A percentile compares a stretch with the other conserved stretches of the same genome.
Evolutionary conservation across 2,888 invertebrate species (phyloP).

Genomic region (Apotomis betuletana): DNA sequence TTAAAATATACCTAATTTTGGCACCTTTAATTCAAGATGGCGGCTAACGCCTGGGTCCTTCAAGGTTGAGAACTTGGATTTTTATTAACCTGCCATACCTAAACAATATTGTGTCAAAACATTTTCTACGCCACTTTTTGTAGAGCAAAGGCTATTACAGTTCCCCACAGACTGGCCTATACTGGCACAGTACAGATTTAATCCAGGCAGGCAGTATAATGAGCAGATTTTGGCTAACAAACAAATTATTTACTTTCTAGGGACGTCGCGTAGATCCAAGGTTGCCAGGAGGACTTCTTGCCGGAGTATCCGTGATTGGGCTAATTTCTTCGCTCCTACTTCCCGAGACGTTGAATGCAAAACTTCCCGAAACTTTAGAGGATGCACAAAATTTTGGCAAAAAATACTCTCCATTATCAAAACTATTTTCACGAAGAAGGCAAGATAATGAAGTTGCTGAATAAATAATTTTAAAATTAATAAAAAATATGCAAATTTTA

Average conservation of each 20-base stretch:
- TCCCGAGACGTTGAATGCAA: slow-evolving; percentile 86
- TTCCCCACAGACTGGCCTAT: too few relatives aligned
- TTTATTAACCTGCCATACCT: too few relatives aligned
- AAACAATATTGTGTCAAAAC: too few relatives aligned
- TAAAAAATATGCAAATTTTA: not conserved
- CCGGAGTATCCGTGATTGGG: slow-evolving; percentile 70
- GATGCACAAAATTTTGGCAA: slow-evolving; percentile 84
- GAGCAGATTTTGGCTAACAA: too few relatives aligned
- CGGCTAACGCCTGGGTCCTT: too few relatives aligned
- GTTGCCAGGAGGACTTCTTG: slow-evolving; percentile 58
- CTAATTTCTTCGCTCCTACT: slow-evolving; percentile 77
- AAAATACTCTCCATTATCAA: slow-evolving; percentile 44
- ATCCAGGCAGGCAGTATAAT: too few relatives aligned
- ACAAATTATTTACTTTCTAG: slow-evolving; percentile 51
- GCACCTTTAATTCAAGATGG: too few relatives aligned
- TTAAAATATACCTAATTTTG: too few relatives aligned
- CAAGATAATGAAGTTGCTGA: not conserved
- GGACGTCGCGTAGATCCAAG: slow-evolving; percentile 57
- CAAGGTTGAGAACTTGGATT: too few relatives aligned
- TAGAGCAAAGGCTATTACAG: too few relatives aligned
- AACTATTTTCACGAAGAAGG: not conserved
- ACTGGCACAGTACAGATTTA: too few relatives aligned
- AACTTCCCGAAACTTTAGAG: slow-evolving; percentile 85
- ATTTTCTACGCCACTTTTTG: too few relatives aligned
- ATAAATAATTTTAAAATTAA: not conserved